Evolutionary conservation across 1,140 invertebrate species (phyloP).

Genomic region (Dendroctonus valens): DNA sequence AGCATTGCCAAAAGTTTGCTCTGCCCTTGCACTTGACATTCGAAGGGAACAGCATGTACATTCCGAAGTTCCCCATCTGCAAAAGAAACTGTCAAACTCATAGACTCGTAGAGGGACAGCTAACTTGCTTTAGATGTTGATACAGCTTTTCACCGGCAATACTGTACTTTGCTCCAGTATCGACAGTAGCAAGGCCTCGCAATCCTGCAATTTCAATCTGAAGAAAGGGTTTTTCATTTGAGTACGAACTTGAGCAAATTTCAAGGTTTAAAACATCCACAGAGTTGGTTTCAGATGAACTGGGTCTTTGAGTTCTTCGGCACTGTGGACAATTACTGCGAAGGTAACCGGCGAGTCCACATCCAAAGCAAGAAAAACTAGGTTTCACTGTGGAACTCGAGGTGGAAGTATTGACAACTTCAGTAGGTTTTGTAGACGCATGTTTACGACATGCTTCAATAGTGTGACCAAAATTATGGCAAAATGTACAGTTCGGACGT

Average conservation of each 20-base stretch:
- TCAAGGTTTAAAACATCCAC: no score
- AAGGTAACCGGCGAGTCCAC: no score
- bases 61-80: no score
- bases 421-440: no score
- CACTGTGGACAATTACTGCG: no score
- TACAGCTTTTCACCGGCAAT: not conserved
- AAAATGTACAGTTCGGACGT: conserved; percentile 2
- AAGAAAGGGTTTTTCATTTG: conserved; percentile 2
- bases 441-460: no score
- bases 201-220: not conserved
- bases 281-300: not conserved
- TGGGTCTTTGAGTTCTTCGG: no score
- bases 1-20: not conserved
- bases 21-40: not conserved
- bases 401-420: conserved; percentile 3
- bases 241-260: conserved; percentile 3
- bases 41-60: not conserved
- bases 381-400: no score
- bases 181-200: not conserved
- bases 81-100: no score
- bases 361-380: no score
- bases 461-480: not conserved
- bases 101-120: no score
- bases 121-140: conserved; percentile 1
- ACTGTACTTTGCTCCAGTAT: conserved; percentile 2